Percentiles rank a stretch among this genome's conserved stretches.
Evolutionary conservation across 1,140 invertebrate genomes (phyloP).

Genomic region (Brachionus sp.): DNA sequence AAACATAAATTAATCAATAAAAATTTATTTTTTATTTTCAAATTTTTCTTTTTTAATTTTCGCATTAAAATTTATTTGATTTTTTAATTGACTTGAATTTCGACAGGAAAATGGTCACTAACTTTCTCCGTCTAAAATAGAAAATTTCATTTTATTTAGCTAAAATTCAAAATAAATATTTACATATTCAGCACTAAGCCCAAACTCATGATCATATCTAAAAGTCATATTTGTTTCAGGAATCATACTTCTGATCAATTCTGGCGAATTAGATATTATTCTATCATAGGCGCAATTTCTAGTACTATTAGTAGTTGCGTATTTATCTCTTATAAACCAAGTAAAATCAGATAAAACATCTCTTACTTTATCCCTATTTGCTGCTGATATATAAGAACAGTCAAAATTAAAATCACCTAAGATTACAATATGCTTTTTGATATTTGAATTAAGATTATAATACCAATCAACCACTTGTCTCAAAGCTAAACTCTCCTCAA

Average conservation of each 20-base stretch:
- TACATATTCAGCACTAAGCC: not conserved
- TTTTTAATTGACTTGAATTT: not conserved
- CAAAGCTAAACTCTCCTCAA: constrained; percentile 23
- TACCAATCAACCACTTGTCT: constrained; percentile 32
- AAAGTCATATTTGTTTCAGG: constrained; percentile 5
- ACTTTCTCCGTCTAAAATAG: not conserved
- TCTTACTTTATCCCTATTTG: not conserved
- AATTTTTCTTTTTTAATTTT: too few relatives aligned
- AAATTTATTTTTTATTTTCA: not conserved
- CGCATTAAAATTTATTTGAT: too few relatives aligned
- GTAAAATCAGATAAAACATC: not conserved
- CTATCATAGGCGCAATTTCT: constrained; percentile 32
- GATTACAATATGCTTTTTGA: not conserved
- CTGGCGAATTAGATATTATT: not conserved
- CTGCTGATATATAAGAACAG: constrained; percentile 20
- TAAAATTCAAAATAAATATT: not conserved
- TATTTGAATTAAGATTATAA: not conserved
- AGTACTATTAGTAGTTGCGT: constrained; percentile 23
- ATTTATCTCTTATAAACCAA: constrained; percentile 21
- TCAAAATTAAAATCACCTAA: constrained; percentile 41
- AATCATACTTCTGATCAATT: not conserved
- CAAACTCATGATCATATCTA: not conserved
- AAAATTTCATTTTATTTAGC: not conserved
- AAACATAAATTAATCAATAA: not conserved
- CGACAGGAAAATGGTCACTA: not conserved